Conservation (phyloP, 2,113 vertebrate species). For the Ctenodactylus gundi region DNA sequence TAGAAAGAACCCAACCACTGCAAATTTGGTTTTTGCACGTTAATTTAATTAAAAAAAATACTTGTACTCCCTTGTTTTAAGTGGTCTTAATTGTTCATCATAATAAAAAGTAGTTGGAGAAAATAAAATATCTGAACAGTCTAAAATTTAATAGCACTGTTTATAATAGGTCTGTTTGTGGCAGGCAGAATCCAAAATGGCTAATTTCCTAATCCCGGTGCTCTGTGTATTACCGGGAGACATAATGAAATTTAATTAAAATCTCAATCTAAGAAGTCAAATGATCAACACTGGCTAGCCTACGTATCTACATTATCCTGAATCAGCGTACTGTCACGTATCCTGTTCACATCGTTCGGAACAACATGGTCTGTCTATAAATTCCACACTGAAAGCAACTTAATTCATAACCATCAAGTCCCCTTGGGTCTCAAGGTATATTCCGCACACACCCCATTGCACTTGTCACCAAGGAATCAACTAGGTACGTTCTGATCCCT, state of each 20-base stretch:
- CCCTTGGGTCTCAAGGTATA: conserved; percentile 77
- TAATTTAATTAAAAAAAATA: conserved; percentile 86
- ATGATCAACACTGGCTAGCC: conserved; percentile 61
- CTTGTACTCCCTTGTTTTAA: conserved; percentile 74
- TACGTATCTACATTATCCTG: conserved; percentile 55
- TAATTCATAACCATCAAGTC: conserved; percentile 66
- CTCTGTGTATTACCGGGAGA: conserved; percentile 64
- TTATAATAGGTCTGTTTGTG: conserved; percentile 80
- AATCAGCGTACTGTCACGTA: conserved; percentile 73
- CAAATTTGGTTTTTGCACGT: conserved; percentile 85
- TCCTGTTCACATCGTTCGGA: conserved; percentile 72
- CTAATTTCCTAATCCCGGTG: conserved; percentile 73
- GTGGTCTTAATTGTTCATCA: conserved; percentile 83
- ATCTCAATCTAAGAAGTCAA: conserved; percentile 75
- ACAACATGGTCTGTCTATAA: conserved; percentile 77
- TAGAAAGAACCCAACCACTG: conserved; percentile 88
- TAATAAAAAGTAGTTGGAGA: conserved; percentile 82
- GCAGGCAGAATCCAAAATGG: conserved; percentile 79
- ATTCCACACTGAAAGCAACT: conserved; percentile 71
- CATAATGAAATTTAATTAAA: conserved; percentile 59
- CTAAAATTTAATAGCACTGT: conserved; percentile 77
- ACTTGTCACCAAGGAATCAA: conserved; percentile 79
- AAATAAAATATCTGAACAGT: conserved; percentile 84
- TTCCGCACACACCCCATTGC: conserved; percentile 80
- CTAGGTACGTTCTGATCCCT: conserved; percentile 54